Base-by-base conservation (phyloP, 2,113 vertebrate species). In the Dromaius novaehollandiae region DNA sequence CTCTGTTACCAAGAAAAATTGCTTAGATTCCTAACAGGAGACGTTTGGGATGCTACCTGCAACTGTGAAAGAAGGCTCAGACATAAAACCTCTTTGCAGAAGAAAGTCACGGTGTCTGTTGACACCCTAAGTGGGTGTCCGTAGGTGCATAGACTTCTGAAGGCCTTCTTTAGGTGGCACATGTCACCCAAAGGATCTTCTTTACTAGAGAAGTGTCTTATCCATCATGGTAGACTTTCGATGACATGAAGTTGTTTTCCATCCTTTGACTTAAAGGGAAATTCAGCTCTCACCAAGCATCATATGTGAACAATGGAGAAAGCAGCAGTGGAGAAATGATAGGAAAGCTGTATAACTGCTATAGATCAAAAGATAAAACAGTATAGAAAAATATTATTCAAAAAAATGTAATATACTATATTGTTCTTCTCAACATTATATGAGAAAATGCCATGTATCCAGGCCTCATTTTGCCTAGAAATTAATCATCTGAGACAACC, bases 11-110 rank as follows among this genome's bases (percentile, higher is more conserved):
- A 91, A 76, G n/a, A 76, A 83, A 85, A 88, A 70, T 50, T n/a
- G 16, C 40, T 53, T 63, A 24, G 36, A 40, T 83, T 95, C 55
- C 30, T 86, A 84, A 50, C 46, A 53, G 64, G 82, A 64, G 65
- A 34, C 71, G 53, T 81, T 58, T 53, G 65, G 28, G 44, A 12
- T 88, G 12, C 53, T 89, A 80, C 66, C 30, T 82, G 53, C 69
- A 81, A 32, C 28, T 36, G 63, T 80, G 68, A 77, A 92, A 79
- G 83, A 78, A 95, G 36, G 36, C 58, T 94, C 66, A 88, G 71
- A 64, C n/a, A 4, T 53, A 63, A 63, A 91, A 74, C 34, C n/a
- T 70, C n/a, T 77, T 50, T 65, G 70, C 42, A 34, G 34, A 77
- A 85, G n/a, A 68, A 69, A 38, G 20, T 21, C 25, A 7, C 0